Conservation (phyloP, 30 jellyfish, hydroid and myxozoan species). For the Aurelia coerulea region DNA sequence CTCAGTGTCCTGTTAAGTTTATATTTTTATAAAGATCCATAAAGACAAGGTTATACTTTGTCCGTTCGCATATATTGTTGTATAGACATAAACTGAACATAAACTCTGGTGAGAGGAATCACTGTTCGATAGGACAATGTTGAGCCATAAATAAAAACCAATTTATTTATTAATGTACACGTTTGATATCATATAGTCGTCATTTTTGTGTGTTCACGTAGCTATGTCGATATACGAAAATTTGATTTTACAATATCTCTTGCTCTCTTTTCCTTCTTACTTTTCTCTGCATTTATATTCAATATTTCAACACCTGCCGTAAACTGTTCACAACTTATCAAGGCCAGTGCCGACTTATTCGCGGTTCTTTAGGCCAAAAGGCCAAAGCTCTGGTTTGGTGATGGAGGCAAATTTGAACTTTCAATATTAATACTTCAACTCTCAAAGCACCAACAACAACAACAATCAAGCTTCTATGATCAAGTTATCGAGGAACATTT, state of each 20-base stretch:
- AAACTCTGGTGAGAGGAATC: conserved; percentile 56
- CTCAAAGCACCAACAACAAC: too few relatives aligned
- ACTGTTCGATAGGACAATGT: conserved; percentile 68
- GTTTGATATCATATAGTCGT: conserved; percentile 25
- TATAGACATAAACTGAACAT: conserved; percentile 40
- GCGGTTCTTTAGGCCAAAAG: too few relatives aligned
- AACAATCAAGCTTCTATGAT: too few relatives aligned
- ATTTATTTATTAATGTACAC: conserved; percentile 30
- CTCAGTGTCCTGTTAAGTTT: conserved; percentile 63
- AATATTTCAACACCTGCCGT: too few relatives aligned
- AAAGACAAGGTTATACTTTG: conserved; percentile 56
- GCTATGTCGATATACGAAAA: conserved; percentile 68
- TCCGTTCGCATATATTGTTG: conserved; percentile 42
- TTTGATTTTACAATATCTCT: conserved; percentile 32
- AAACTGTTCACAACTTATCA: too few relatives aligned
- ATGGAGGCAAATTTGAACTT: too few relatives aligned
- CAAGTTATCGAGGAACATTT: too few relatives aligned
- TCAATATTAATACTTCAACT: too few relatives aligned
- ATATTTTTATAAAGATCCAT: conserved; percentile 66
- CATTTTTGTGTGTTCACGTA: conserved; percentile 67
- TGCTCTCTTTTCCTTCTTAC: too few relatives aligned
- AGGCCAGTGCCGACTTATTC: too few relatives aligned
- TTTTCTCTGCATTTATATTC: too few relatives aligned
- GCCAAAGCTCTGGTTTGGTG: too few relatives aligned
- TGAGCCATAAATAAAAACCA: background rate